phyloP scores from a whole-genome alignment of 64 coral and sea anemone genomes.

The Anthopleura sola region DNA sequence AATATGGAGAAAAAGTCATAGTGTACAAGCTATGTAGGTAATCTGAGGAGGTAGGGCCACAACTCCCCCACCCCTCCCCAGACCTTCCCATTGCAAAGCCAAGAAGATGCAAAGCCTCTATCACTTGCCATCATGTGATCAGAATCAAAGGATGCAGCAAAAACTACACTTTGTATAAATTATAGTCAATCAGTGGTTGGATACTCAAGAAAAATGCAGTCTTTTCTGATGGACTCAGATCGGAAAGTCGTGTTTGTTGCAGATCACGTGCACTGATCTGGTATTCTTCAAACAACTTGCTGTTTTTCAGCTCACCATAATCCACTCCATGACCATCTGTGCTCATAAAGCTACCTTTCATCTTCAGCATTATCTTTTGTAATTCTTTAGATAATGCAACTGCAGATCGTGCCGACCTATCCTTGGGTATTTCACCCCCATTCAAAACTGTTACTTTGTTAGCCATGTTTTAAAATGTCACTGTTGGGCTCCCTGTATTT shows the following conservation, averaged over 20 bases:
- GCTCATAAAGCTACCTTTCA: conserved; percentile 77
- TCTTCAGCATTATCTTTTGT: conserved; percentile 69
- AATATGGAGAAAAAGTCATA: no score
- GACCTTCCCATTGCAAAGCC: neutral
- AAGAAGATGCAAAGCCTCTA: neutral
- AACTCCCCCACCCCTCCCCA: no score
- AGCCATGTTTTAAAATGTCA: neutral
- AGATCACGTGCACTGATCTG: conserved; percentile 38
- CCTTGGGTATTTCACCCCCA: neutral
- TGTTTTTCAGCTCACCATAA: conserved; percentile 60
- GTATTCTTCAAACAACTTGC: conserved; percentile 74
- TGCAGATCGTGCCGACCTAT: neutral
- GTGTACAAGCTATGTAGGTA: no score
- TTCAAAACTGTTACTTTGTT: conserved; percentile 15
- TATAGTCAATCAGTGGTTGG: neutral
- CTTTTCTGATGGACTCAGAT: conserved; percentile 45
- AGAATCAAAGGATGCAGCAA: neutral
- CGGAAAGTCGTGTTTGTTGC: conserved; percentile 37
- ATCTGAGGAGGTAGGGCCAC: no score
- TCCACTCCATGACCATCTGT: conserved; percentile 67
- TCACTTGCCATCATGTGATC: no score
- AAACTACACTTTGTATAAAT: neutral
- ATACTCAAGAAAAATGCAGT: conserved; percentile 90
- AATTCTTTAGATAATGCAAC: conserved; percentile 54
- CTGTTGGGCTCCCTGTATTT: conserved; percentile 16